Conservation (phyloP, 2,113 vertebrate genomes). For the Dicrurus megarhynchus region DNA sequence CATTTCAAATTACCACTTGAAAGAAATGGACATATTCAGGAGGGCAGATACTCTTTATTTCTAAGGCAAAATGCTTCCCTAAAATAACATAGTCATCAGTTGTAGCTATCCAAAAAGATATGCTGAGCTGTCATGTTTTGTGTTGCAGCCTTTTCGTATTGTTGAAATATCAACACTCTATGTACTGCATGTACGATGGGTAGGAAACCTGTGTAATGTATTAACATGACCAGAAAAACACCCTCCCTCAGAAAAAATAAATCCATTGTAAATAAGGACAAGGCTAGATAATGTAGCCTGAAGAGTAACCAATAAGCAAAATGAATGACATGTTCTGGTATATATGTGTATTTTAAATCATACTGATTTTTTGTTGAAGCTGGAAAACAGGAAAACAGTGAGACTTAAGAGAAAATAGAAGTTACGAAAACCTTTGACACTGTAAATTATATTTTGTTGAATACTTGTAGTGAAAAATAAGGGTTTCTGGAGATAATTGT, state of each 20-base stretch:
- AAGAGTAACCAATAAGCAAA: background rate
- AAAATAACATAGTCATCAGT: background rate
- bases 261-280: background rate
- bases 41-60: background rate
- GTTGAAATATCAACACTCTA: background rate
- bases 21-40: background rate
- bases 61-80: background rate
- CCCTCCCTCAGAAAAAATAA: fast-evolving
- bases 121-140: background rate
- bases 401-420: background rate
- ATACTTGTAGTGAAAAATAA: background rate
- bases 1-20: background rate
- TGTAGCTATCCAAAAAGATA: background rate
- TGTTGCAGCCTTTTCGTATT: background rate
- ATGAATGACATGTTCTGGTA: background rate
- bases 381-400: background rate
- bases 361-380: background rate
- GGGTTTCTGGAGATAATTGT: background rate
- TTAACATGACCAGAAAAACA: background rate
- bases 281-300: background rate
- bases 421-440: background rate
- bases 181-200: background rate
- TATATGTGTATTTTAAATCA: background rate
- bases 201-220: background rate
- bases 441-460: background rate